phyloP scores from a whole-genome alignment of 2,797 vertebrate genomes.

The Potorous gilbertii region DNA sequence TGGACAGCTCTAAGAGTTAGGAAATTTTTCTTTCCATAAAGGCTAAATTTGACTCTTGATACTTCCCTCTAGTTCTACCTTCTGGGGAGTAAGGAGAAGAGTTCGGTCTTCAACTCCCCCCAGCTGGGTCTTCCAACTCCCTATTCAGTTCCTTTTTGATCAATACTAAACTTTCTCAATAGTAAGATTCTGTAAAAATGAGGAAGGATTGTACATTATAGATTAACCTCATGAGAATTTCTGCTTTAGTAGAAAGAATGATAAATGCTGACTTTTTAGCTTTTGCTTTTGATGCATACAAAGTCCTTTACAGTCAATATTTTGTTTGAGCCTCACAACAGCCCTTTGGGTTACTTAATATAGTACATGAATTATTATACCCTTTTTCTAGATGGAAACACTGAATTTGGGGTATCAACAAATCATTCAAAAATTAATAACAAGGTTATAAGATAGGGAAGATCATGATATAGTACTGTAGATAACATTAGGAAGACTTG shows the following conservation, averaged over 20 bases:
- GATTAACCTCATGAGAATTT: not conserved
- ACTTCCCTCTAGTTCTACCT: not conserved
- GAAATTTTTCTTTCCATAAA: not conserved
- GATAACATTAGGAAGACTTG: not conserved
- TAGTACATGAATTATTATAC: not conserved
- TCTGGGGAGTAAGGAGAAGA: not conserved
- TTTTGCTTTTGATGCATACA: not conserved
- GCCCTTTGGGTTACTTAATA: not conserved
- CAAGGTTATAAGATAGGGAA: not conserved
- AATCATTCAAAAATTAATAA: not conserved
- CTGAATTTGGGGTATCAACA: not conserved
- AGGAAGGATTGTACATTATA: not conserved
- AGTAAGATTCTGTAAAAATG: not conserved
- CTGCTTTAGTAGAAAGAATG: not conserved
- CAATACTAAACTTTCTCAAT: not conserved
- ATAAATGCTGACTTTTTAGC: not conserved
- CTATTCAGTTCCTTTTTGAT: not conserved
- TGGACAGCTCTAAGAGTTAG: not conserved
- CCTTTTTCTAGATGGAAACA: not conserved
- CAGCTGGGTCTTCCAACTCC: not conserved
- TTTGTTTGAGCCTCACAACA: not conserved
- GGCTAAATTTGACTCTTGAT: not conserved
- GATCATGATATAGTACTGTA: not conserved
- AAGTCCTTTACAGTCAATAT: not conserved
- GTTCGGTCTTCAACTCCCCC: no score